phyloP scores from a whole-genome alignment of 1,140 invertebrate species.

The Drosophila ambigua region DNA sequence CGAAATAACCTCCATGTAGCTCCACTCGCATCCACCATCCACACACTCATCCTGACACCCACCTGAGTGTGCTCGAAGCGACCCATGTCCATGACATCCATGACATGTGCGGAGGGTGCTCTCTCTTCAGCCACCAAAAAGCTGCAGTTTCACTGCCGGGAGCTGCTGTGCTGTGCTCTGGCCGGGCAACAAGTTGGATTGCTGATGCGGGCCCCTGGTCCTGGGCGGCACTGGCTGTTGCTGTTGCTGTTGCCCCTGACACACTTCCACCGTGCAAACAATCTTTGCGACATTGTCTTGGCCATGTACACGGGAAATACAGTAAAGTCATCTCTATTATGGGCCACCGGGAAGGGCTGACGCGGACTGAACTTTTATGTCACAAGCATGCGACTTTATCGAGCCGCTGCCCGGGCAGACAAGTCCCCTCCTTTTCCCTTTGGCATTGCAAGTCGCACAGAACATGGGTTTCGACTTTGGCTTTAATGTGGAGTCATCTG shows the following conservation, averaged over 20 bases:
- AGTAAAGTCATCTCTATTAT: slow-evolving; percentile 27
- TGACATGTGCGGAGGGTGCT: too few relatives aligned
- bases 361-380: slow-evolving; percentile 17
- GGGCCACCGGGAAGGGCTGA: slow-evolving; percentile 1
- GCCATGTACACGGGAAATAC: slow-evolving; percentile 12
- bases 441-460: not conserved
- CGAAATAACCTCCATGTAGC: slow-evolving; percentile 44
- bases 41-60: slow-evolving; percentile 5
- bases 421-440: not conserved
- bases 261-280: slow-evolving; percentile 29
- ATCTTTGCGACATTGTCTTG: slow-evolving; percentile 27
- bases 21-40: not conserved
- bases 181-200: slow-evolving; percentile 16
- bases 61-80: slow-evolving; percentile 2
- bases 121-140: too few relatives aligned
- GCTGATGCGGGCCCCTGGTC: not conserved
- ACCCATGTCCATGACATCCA: slow-evolving; percentile 1
- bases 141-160: too few relatives aligned
- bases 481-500: slow-evolving; percentile 3
- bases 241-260: slow-evolving; percentile 31
- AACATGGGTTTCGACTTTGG: too few relatives aligned
- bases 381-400: slow-evolving; percentile 66
- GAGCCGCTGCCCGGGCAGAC: not conserved
- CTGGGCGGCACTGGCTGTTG: slow-evolving; percentile 1
- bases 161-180: not conserved